Evolutionary conservation across 2,797 vertebrate species (phyloP), one percentile per base, ranked within the genome.

Genomic region (Podargus strigoides): DNA sequence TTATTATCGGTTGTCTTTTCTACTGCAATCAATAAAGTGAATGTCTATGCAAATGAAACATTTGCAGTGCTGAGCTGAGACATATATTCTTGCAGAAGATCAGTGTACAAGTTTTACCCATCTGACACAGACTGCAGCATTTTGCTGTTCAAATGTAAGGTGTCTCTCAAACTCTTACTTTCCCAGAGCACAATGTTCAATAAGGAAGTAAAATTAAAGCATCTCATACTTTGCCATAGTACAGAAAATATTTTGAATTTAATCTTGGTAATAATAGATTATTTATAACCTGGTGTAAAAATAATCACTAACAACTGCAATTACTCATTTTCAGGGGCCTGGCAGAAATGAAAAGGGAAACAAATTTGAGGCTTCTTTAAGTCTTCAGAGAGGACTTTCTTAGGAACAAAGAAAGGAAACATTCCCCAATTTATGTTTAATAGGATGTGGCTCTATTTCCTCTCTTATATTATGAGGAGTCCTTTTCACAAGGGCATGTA

Each of bases 1-100:
- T 89, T 93, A 68, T 87, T 93, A 80, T 63, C 53, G 85, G 15
- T 50, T 85, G 24, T 63, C 30, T 90, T 92, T 90, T 75, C 92
- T 85, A 17, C 64, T 81, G 36, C 28, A 81, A 55, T 75, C 89
- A 94, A 18, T 72, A 91, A 58, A 12, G 47, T 46, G 41, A 87
- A 77, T 53, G 21, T 70, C 62, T 84, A 75, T 76, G 93, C 60
- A 96, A 88, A 95, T 46, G 14, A 77, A 94, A 83, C 37, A 68
- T 79, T 86, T 90, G 76, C 49, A 53, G 49, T 41, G 49, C 27
- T 74, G 67, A 90, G 30, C 22, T 73, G 59, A 92, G 60, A 27
- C 1, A 6, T 16, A 4, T 22, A 46, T 78, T 50, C 39, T 83
- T 82, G 4, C 56, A 85, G 72, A 60, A 86, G 34, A 64, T 70